Evolutionary conservation across 2,113 vertebrate genomes (phyloP).

Genomic region (Noturus placidus): DNA sequence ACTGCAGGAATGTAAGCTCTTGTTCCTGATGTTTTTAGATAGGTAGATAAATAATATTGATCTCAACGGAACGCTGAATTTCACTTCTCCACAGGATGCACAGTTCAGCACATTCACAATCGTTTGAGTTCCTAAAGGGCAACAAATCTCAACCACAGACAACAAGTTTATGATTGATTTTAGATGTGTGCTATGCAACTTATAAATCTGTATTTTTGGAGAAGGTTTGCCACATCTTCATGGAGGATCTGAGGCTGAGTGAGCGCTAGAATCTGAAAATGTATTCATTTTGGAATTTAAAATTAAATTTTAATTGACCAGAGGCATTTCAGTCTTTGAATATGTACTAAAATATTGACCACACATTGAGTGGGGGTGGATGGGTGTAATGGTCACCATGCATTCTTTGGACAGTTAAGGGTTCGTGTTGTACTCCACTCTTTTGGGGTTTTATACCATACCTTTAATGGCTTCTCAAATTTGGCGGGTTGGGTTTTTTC

Average conservation of each 20-base stretch:
- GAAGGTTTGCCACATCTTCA: background rate
- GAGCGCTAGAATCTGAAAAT: background rate
- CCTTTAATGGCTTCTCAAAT: background rate
- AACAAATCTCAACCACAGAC: constrained; percentile 37
- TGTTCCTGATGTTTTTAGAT: constrained; percentile 11
- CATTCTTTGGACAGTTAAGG: background rate
- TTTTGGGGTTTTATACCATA: background rate
- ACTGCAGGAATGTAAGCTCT: constrained; percentile 33
- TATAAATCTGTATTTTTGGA: background rate
- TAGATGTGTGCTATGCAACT: background rate
- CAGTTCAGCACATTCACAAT: constrained; percentile 33
- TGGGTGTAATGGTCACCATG: too few species aligned
- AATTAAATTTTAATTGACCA: background rate
- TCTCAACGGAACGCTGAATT: constrained; percentile 37
- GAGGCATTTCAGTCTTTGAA: background rate
- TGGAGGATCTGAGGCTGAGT: background rate
- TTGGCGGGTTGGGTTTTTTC: background rate
- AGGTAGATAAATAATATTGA: constrained; percentile 38
- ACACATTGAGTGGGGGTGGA: background rate
- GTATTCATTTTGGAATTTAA: background rate
- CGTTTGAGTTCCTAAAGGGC: constrained; percentile 19
- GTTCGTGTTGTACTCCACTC: background rate
- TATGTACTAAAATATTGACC: background rate
- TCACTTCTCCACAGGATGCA: constrained; percentile 34
- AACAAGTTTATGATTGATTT: constrained; percentile 42